Base-by-base conservation (phyloP, 2,888 invertebrate species). In the Cosmia trapezina region DNA sequence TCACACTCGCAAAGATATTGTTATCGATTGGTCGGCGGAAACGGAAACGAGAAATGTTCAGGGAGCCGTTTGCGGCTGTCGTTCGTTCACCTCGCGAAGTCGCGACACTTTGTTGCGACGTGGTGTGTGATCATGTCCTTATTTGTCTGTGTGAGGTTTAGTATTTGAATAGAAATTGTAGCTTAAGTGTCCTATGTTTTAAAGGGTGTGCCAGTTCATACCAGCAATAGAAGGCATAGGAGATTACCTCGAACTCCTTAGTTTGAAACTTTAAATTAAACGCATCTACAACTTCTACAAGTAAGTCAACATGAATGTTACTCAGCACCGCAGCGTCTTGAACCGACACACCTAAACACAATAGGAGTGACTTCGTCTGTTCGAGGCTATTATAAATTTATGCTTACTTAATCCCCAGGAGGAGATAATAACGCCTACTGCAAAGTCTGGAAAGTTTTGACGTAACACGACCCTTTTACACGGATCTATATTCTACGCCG, bases 21-120 rank as follows among this genome's bases (percentile, higher is more conserved):
- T 91, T 92, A 93, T 93, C 90, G 91, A 92, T 91, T 91, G 85
- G 78, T 86, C 83, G 83, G 83, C 87, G 89, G 89, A 89, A 91
- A 83, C 87, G 91, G 90, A 91, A 91, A 89, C 86, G 87, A 90
- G 81, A 83, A 83, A 85, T 73, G 83, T 64, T 83, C 72, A 83
- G 86, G 87, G 82, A 83, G 83, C 72, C 76, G 83, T 85, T 85
- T 76, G 78, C 73, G 82, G 76, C 69, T 67, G 68, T 80, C 76
- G 83, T 82, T 70, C 86, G 75, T 87, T 89, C 84, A 86, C 86
- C 84, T 86, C 81, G 60, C 59, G 73, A 78, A 78, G 78, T 86
- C 81, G 60, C 59, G 73, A 78, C 81, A 80, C 70, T 80, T 63
- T 64, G 69, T 72, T 60, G 67, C 66, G 59, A 51, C 49, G 45